phyloP scores from a whole-genome alignment of 2,888 invertebrate species.

The Vandiemenella viatica region DNA sequence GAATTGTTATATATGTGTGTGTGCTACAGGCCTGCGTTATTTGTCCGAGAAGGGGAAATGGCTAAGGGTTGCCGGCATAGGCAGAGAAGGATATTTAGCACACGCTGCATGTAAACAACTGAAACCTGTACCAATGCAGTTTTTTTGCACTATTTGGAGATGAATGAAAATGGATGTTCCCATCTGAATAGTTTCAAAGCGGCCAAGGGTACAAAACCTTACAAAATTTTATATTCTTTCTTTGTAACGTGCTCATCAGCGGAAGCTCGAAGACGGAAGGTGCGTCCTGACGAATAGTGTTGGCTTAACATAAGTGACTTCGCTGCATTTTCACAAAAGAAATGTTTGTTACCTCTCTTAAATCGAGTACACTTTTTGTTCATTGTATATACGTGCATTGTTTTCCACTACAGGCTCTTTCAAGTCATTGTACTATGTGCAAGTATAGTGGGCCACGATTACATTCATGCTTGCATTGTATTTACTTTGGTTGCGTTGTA shows the following conservation, averaged over 20 bases:
- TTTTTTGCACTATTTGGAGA: conserved; percentile 22
- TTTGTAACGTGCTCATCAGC: conserved; percentile 69
- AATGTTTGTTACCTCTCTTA: no score
- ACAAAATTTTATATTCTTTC: conserved; percentile 68
- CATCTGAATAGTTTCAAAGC: conserved; percentile 68
- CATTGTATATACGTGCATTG: no score
- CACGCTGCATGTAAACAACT: neutral
- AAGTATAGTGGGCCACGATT: conserved; percentile 62
- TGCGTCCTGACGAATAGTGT: conserved; percentile 26
- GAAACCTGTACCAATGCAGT: no score
- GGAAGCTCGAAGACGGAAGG: conserved; percentile 72
- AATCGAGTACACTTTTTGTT: neutral
- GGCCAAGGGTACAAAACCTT: conserved; percentile 55
- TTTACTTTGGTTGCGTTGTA: conserved; percentile 78
- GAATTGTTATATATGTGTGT: no score
- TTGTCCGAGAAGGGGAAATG: neutral
- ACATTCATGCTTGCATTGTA: conserved; percentile 77
- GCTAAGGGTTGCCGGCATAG: neutral
- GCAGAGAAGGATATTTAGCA: neutral
- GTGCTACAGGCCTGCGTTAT: no score
- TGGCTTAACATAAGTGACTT: no score
- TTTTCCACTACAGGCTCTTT: conserved; percentile 46
- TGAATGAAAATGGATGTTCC: conserved; percentile 58
- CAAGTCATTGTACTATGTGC: conserved; percentile 71
- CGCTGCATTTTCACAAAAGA: no score